Conservation (phyloP, 2,888 invertebrate genomes). For the Drosophila aldrichi region DNA sequence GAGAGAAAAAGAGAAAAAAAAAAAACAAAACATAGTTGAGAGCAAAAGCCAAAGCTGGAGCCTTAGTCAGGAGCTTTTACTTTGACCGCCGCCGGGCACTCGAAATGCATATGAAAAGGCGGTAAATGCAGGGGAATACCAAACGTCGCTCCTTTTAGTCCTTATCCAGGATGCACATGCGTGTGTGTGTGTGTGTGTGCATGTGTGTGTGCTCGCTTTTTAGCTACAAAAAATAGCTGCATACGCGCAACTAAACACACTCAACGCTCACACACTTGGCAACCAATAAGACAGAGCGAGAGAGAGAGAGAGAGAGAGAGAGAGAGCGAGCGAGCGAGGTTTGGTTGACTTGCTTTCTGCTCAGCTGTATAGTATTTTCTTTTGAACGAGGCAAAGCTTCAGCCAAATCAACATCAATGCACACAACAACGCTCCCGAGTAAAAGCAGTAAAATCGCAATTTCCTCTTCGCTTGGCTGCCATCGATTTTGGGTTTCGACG, state of each 20-base stretch:
- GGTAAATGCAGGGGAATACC: slow-evolving; percentile 23
- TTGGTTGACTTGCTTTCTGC: slow-evolving; percentile 10
- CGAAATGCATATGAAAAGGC: slow-evolving; percentile 62
- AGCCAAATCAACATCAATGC: slow-evolving; percentile 57
- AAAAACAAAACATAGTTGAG: slow-evolving; percentile 54
- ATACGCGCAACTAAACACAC: slow-evolving; percentile 71
- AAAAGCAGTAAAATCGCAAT: slow-evolving; percentile 69
- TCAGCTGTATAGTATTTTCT: slow-evolving; percentile 53
- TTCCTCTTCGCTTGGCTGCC: slow-evolving; percentile 54
- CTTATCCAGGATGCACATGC: slow-evolving; percentile 24
- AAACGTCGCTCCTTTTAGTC: slow-evolving; percentile 23
- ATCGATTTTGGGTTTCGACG: slow-evolving; percentile 27
- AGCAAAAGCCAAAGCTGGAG: slow-evolving; percentile 54
- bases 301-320: neutral
- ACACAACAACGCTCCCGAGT: slow-evolving; percentile 52
- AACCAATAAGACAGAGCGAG: neutral
- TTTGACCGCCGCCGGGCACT: slow-evolving; percentile 75
- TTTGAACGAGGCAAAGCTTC: slow-evolving; percentile 46
- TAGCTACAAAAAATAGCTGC: slow-evolving; percentile 65
- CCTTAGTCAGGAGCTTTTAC: slow-evolving; percentile 54
- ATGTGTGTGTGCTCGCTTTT: slow-evolving; percentile 50
- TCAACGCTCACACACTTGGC: slow-evolving; percentile 27
- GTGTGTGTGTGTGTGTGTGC: slow-evolving; percentile 24
- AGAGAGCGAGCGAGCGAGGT: neutral
- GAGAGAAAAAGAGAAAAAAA: slow-evolving; percentile 8